A percentile compares a stretch with the other conserved stretches of the same genome.
phyloP scores from a whole-genome alignment of 2,888 invertebrate genomes.

The Macrosoma leucophasiata region DNA sequence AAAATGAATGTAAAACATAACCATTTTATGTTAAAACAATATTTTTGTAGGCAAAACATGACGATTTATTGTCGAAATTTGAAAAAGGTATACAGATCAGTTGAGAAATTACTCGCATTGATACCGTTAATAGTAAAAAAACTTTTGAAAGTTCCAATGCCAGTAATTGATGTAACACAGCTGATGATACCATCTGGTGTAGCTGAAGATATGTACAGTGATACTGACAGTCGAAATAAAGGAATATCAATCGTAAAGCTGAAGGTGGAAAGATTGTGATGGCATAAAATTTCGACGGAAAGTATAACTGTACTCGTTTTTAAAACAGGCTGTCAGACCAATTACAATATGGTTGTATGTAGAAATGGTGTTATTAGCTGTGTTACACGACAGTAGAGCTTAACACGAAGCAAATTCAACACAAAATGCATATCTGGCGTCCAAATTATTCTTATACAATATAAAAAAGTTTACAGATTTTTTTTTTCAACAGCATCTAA shows the following conservation, averaged over 20 bases:
- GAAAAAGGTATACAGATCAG: conserved; percentile 34
- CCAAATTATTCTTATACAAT: conserved; percentile 47
- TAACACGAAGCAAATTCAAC: conserved; percentile 34
- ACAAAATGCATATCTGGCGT: conserved; percentile 63
- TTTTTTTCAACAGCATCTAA: conserved; percentile 62
- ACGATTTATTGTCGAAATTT: conserved; percentile 51
- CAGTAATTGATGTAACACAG: conserved; percentile 17
- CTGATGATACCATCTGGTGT: conserved; percentile 20
- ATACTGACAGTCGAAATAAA: conserved; percentile 1
- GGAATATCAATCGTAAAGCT: conserved; percentile 5
- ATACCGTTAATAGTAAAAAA: conserved; percentile 8
- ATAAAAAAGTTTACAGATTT: conserved; percentile 40
- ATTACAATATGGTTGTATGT: conserved; percentile 3
- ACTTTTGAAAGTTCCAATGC: conserved; percentile 11
- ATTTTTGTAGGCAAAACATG: too few relatives aligned
- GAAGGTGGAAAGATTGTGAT: not conserved
- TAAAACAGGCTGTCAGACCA: conserved; percentile 1
- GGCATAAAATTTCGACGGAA: not conserved
- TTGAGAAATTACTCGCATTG: conserved; percentile 8
- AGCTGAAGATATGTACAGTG: conserved; percentile 11
- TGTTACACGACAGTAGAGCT: conserved; percentile 24
- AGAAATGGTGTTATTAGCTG: conserved; percentile 17
- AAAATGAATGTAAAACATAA: too few relatives aligned
- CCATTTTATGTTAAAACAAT: too few relatives aligned
- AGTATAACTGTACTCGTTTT: conserved; percentile 9